Percentiles rank a stretch among this genome's conserved stretches.
phyloP scores from a whole-genome alignment of 2,797 vertebrate genomes.

The Ptychadena robeensis region DNA sequence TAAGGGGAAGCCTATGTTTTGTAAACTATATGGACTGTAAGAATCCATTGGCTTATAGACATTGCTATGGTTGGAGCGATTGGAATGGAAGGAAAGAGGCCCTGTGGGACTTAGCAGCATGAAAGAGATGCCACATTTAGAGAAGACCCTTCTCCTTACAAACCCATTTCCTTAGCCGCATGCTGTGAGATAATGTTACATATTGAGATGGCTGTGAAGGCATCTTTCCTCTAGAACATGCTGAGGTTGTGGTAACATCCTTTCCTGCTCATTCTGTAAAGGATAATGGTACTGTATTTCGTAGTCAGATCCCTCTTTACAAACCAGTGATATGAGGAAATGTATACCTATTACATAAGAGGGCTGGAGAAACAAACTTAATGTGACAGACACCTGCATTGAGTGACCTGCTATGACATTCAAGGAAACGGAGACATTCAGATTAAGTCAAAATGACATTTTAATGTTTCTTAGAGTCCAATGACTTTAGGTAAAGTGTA shows the following conservation, averaged over 20 bases:
- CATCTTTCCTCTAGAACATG: conserved; percentile 1
- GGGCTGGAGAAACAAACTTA: background rate
- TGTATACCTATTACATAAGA: background rate
- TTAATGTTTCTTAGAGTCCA: background rate
- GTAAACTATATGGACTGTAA: conserved; percentile 35
- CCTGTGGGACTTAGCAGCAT: conserved; percentile 25
- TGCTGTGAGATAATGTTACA: background rate
- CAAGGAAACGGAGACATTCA: background rate
- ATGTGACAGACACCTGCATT: background rate
- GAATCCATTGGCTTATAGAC: conserved; percentile 35
- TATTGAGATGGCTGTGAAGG: background rate
- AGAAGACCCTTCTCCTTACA: conserved; percentile 4
- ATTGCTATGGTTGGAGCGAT: conserved; percentile 39
- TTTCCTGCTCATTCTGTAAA: background rate
- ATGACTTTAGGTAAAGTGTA: background rate
- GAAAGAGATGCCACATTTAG: conserved; percentile 9
- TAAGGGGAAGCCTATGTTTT: conserved; percentile 13
- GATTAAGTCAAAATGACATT: background rate
- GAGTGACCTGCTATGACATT: background rate
- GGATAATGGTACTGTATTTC: background rate
- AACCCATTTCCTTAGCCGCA: conserved; percentile 26
- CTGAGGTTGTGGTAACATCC: conserved; percentile 16
- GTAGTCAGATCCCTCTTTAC: background rate
- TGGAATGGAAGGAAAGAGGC: conserved; percentile 46
- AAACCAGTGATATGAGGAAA: background rate